Conservation (phyloP, 2,888 invertebrate genomes). For the Leptopilina myrica region DNA sequence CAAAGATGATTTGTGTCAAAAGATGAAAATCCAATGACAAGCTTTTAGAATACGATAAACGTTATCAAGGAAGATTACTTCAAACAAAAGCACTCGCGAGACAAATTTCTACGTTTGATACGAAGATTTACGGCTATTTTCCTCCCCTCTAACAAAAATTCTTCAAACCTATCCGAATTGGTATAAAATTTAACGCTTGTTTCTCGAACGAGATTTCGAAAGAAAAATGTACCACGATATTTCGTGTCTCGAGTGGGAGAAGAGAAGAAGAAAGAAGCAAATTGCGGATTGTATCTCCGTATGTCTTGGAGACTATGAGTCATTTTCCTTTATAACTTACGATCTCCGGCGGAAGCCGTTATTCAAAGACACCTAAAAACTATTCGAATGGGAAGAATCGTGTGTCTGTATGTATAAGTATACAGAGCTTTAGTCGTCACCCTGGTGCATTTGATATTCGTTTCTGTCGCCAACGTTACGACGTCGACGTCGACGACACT, state of each 20-base stretch:
- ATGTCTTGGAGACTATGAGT: conserved; percentile 33
- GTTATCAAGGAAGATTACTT: too few relatives aligned
- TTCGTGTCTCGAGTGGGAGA: background rate
- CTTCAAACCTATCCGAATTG: background rate
- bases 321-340: conserved; percentile 37
- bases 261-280: conserved; percentile 12
- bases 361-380: conserved; percentile 36
- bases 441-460: conserved; percentile 25
- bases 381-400: conserved; percentile 35
- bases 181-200: background rate
- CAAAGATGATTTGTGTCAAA: too few relatives aligned
- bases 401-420: background rate
- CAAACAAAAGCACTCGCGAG: too few relatives aligned
- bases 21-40: too few relatives aligned
- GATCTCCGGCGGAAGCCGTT: conserved; percentile 34
- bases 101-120: too few relatives aligned
- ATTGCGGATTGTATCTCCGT: conserved; percentile 26
- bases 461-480: conserved; percentile 41
- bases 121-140: too few relatives aligned
- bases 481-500: conserved; percentile 35
- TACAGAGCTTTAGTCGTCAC: background rate
- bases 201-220: background rate
- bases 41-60: too few relatives aligned
- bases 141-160: background rate
- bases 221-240: conserved; percentile 2